phyloP scores from a whole-genome alignment of 2,113 vertebrate species.

The Gulo gulo region DNA sequence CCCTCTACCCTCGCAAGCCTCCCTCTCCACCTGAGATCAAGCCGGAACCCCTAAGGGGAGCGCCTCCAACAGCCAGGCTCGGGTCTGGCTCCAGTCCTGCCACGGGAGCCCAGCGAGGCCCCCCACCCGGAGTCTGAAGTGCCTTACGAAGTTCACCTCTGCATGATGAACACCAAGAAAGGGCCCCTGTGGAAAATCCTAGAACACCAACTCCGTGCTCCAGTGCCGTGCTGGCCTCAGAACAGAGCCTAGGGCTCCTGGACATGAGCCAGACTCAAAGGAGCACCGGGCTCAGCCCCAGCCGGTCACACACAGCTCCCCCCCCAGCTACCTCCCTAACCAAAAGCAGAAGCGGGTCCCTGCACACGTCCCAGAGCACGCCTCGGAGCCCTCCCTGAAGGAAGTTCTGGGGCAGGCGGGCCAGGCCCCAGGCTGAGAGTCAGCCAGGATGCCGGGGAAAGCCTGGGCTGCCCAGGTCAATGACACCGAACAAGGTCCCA shows the following conservation, averaged over 20 bases:
- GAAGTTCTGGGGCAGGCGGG: neutral
- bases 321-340: neutral
- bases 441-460: neutral
- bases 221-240: fast-evolving
- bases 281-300: neutral
- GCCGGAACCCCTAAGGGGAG: neutral
- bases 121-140: neutral
- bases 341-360: no score
- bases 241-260: neutral
- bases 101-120: neutral
- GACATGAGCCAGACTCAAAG: neutral
- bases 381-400: neutral
- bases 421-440: neutral
- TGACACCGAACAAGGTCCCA: neutral
- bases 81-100: neutral
- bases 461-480: neutral
- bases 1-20: neutral
- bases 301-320: neutral
- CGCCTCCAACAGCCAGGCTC: neutral
- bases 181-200: no score
- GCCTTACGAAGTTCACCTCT: neutral
- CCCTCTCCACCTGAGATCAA: neutral
- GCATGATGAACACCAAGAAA: neutral
- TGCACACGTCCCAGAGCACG: fast-evolving
- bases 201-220: neutral